Conservation (phyloP, 2,113 vertebrate genomes). For the Phainopepla nitens region DNA sequence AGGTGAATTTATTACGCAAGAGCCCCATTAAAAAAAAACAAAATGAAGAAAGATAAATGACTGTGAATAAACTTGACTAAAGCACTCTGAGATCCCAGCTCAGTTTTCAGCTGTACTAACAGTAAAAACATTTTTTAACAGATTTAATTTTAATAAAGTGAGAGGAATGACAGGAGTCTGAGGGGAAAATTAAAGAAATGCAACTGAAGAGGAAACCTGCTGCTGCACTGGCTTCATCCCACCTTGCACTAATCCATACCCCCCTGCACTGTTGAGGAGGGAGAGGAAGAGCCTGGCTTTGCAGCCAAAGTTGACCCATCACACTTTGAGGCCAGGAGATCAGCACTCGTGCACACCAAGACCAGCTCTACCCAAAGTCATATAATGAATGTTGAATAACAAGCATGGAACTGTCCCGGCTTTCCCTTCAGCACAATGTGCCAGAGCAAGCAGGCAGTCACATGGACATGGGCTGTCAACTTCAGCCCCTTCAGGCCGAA, state of each 20-base stretch:
- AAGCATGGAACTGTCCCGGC: not conserved
- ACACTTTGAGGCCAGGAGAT: not conserved
- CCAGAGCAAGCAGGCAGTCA: not conserved
- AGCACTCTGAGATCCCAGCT: not conserved
- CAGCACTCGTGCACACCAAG: not conserved
- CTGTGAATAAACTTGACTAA: not conserved
- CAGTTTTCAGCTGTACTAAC: not conserved
- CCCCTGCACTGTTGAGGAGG: not conserved
- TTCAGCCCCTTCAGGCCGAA: not conserved
- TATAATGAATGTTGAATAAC: not conserved
- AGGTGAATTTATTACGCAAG: not conserved
- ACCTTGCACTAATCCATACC: not conserved
- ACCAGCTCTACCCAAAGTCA: rapidly evolving
- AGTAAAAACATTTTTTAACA: not conserved
- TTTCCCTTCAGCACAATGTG: not conserved
- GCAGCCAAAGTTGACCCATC: not conserved
- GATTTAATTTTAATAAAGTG: not conserved
- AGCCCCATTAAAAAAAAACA: not conserved
- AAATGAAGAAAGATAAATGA: not conserved
- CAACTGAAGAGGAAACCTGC: not conserved
- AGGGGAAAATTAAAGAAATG: not conserved
- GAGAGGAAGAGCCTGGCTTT: not conserved
- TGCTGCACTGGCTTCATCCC: not conserved
- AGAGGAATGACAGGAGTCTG: not conserved
- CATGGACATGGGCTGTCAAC: rapidly evolving